Conservation (phyloP, 2,888 invertebrate species). For the Epinotia ramella region DNA sequence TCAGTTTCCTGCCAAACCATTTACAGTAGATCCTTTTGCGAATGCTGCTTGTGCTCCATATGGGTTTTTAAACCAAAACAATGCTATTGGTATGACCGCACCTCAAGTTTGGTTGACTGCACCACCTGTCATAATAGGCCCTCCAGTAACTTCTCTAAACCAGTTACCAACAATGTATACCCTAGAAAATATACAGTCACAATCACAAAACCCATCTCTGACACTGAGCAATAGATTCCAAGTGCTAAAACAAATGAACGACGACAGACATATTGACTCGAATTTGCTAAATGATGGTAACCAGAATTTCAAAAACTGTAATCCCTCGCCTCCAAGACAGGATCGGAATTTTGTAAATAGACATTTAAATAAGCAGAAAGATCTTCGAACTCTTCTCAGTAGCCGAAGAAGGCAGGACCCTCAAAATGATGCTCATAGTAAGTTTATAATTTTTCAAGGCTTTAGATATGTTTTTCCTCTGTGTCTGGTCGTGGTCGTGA, state of each 20-base stretch:
- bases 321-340: not conserved
- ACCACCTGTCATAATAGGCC: conserved; percentile 46
- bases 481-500: no score
- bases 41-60: conserved; percentile 33
- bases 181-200: conserved; percentile 40
- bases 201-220: conserved; percentile 47
- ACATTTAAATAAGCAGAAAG: conserved; percentile 41
- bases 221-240: conserved; percentile 47
- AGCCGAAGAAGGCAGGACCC: conserved; percentile 43
- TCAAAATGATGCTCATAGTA: not conserved
- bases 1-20: conserved; percentile 50
- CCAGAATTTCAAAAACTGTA: not conserved
- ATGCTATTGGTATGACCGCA: conserved; percentile 18
- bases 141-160: conserved; percentile 47
- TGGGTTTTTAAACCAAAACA: conserved; percentile 2
- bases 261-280: not conserved
- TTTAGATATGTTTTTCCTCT: not conserved
- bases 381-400: conserved; percentile 56
- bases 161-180: conserved; percentile 46
- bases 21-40: conserved; percentile 41
- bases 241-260: conserved; percentile 13
- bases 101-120: conserved; percentile 52
- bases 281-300: not conserved
- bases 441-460: not conserved
- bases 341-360: not conserved